A percentile compares a stretch with the other conserved stretches of the same genome.
Conservation (phyloP, 2,888 invertebrate species). For the Eristalinus aeneus region DNA sequence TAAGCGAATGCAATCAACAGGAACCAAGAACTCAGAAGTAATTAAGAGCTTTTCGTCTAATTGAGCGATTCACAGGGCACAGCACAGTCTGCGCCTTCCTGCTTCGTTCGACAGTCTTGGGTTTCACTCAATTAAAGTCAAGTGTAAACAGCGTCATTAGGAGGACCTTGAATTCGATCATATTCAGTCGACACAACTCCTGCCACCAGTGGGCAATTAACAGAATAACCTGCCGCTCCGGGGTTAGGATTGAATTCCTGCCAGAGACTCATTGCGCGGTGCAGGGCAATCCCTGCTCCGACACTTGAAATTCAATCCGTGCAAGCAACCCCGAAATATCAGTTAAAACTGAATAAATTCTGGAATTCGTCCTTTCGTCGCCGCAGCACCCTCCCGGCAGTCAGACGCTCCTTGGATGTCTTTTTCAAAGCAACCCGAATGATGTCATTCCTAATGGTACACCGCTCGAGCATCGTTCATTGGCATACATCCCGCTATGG, state of each 20-base stretch:
- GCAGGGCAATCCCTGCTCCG: slow-evolving; percentile 26
- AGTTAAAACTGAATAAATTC: slow-evolving; percentile 63
- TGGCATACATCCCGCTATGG: slow-evolving; percentile 49
- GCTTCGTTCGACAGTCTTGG: slow-evolving; percentile 21
- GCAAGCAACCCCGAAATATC: slow-evolving; percentile 59
- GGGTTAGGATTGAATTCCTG: slow-evolving; percentile 45
- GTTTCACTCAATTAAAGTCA: slow-evolving; percentile 42
- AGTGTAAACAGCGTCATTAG: slow-evolving; percentile 49
- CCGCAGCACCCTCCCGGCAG: background rate
- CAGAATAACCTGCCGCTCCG: slow-evolving; percentile 55
- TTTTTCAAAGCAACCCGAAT: slow-evolving; percentile 10
- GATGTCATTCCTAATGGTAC: slow-evolving; percentile 61
- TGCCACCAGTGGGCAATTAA: slow-evolving; percentile 28
- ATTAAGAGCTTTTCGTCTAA: slow-evolving; percentile 21
- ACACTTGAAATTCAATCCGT: slow-evolving; percentile 63
- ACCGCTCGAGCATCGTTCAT: slow-evolving; percentile 37
- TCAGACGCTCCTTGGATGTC: background rate
- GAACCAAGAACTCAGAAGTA: background rate
- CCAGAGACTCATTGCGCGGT: background rate
- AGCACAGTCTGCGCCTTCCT: slow-evolving; percentile 7
- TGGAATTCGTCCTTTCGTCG: slow-evolving; percentile 38
- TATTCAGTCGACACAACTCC: slow-evolving; percentile 10
- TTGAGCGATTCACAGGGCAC: slow-evolving; percentile 27
- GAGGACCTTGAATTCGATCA: slow-evolving; percentile 35
- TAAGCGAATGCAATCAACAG: background rate